Base-by-base conservation (phyloP, 2,888 invertebrate genomes). In the Stratiomys singularior region DNA sequence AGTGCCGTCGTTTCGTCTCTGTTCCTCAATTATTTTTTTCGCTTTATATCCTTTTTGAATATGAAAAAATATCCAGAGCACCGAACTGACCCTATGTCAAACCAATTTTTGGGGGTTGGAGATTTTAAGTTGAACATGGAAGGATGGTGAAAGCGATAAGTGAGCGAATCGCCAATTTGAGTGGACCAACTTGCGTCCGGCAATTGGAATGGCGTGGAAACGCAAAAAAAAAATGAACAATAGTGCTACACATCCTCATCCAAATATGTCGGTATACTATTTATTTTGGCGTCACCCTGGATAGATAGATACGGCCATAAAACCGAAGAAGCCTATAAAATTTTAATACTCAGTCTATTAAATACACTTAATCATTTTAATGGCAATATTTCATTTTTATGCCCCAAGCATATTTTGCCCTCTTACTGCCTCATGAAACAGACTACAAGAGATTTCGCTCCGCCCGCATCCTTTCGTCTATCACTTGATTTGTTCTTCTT, bases 301-400 rank as follows among this genome's bases (percentile, higher is more conserved):
- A 3, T 3, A 37, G 37, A 37, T 18, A 27, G 21, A 46, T 46
- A 66, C n/a, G 18, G 28, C 11, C 13, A 66, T 47, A 52, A 76
- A 76, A 81, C 77, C 79, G 78, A 78, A 80, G 79, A 78, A 77
- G 78, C 79, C 81, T 81, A 81, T 81, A 81, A 81, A 82, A 82
- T 80, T 81, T 81, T 81, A 79, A 82, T 81, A 72, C 58, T 28
- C 28, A 81, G 80, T 79, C 80, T 81, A 81, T 81, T 81, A 80
- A 81, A 78, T 81, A 79, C 79, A 77, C 80, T 81, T 80, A 81
- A 82, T 82, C 82, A 82, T 82, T 81, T 82, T 81, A 81, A 82
- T 80, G 80, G 80, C 79, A 81, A 81, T 69, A 81, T 81, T 80
- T 80, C 81, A 80, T 81, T 81, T 79, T 78, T 58, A 52, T 52